Evolutionary conservation across 2,888 invertebrate species (phyloP), one percentile per base, ranked within the genome.

Genomic region (Drosophila incognita): DNA sequence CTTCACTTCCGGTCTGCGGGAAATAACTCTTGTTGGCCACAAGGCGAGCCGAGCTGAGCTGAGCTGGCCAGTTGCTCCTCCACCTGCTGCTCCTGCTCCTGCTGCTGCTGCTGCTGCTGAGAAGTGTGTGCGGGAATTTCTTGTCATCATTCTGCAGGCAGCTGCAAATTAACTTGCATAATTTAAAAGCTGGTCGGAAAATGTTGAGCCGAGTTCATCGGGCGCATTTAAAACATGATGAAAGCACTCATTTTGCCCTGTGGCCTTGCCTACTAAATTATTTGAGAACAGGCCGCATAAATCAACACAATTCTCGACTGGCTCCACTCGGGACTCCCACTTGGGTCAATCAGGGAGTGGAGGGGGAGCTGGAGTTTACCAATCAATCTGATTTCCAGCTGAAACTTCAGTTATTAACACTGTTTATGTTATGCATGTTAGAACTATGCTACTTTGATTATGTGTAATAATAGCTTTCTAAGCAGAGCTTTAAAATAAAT

Each of bases 91-190:
- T 36, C 0, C 13, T 35, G 46, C 11, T 21, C 2, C 13, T 46
- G 46, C 8, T 46, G 0, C 35, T 42, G 46, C 36, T 35, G n/a
- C 21, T 15, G 4, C 46, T 46, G 13, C 46, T 7, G 46, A 15
- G 24, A 49, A 60, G 36, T 69, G 63, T 66, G 83, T 81, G 70
- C 63, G 49, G 70, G 79, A 76, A 81, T 77, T 87, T 84, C 86
- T 87, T 89, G 86, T 89, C 86, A 89, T 87, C 87, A 84, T 87
- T 87, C 83, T 76, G 59, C 72, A 76, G 75, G 65, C 85, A 71
- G 68, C 85, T 83, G 84, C 76, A 87, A 89, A 87, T 87, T 89
- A 89, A 87, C 87, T 82, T 87, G 76, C 89, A 87, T 87, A 89
- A 89, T 89, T 87, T 77, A 87, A 87, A 72, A 77, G 73, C 60